These are phyloP conservation scores for Cabera pusaria DNA, from an alignment of 2,888 invertebrate genomes.

Conservation along the genomic window DNA sequence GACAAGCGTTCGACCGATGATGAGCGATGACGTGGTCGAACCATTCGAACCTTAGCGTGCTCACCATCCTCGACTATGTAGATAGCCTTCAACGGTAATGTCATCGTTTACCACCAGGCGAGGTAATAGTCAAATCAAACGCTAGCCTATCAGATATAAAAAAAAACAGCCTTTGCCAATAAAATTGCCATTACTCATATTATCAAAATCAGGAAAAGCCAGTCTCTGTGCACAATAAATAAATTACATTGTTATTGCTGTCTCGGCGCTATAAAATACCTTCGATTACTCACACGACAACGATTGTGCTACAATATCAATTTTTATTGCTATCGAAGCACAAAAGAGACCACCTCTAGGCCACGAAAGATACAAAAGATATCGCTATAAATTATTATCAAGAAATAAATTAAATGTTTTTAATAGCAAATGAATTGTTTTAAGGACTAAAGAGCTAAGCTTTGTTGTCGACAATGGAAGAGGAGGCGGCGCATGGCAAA, in stretches of 20 bases:
- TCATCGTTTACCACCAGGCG: too few relatives aligned
- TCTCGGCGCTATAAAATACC: constrained; percentile 49
- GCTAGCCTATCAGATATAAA: too few relatives aligned
- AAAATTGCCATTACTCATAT: too few relatives aligned
- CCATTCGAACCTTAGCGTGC: too few relatives aligned
- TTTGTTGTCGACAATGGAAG: too few relatives aligned
- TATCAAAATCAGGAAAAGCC: constrained; percentile 50
- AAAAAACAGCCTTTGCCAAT: too few relatives aligned
- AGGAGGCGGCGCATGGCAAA: too few relatives aligned
- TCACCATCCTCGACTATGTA: too few relatives aligned
- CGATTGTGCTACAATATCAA: constrained; percentile 57
- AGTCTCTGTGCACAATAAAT: constrained; percentile 52
- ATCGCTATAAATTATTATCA: constrained; percentile 52
- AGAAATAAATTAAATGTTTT: constrained; percentile 67
- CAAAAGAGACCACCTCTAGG: constrained; percentile 25
- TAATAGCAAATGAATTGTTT: constrained; percentile 48
- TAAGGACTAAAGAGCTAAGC: neutral
- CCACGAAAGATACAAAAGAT: constrained; percentile 52
- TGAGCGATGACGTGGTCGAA: too few relatives aligned
- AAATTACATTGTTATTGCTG: constrained; percentile 53
- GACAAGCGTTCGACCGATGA: too few relatives aligned
- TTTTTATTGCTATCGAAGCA: constrained; percentile 47
- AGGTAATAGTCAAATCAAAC: too few relatives aligned
- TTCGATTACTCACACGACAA: constrained; percentile 60
- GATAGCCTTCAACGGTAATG: too few relatives aligned